Evolutionary conservation across 2,797 vertebrate species (phyloP), one percentile per base, ranked within the genome.

Genomic region (Pogonophryne albipinna): DNA sequence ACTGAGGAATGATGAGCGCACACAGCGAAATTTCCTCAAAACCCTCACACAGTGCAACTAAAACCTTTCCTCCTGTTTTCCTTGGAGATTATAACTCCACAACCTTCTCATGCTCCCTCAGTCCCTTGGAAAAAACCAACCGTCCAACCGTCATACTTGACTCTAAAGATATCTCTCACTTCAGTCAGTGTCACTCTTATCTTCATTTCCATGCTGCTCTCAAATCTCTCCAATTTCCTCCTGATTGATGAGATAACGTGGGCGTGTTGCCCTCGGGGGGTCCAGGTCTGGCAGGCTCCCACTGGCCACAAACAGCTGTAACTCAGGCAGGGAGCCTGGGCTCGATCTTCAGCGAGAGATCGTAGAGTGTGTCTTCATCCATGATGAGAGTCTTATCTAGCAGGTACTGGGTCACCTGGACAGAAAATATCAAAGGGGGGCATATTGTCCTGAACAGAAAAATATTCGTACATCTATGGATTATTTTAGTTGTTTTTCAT

Each of bases 341-440:
- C 89, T 98, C 97, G 16, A 99, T 96, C 93, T 97, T 98, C 79
- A 99, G 94, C 1, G 97, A 99, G 79, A 99, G 95, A 77, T 97
- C 97, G 74, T 99, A 99, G 55, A 99, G 92, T 0, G 97, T 97
- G 85, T 99, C 98, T 93, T 99, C 98, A 10, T 99, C 98, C 88
- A 98, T 98, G 90, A 97, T 97, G 78, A 97, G 95, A 16, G 95
- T 96, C 92, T 97, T 98, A 93, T 99, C 97, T 88, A 99, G 91
- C 85, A 99, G 95, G 89, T 97, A 99, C 78, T 98, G 97, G 80
- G 97, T 98, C 85, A 98, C 98, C 98, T 99, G 90, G 66, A 82
- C 27, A 51, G 2, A 55, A 71, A 70, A 23, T 10, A 61, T 50
- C 6, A 41, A 50, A 52, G 19, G 6, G 8, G 3, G 44, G 47